These are phyloP conservation scores for Melopsittacus undulatus DNA, from an alignment of 2,797 vertebrate genomes.

Conservation along the genomic window DNA sequence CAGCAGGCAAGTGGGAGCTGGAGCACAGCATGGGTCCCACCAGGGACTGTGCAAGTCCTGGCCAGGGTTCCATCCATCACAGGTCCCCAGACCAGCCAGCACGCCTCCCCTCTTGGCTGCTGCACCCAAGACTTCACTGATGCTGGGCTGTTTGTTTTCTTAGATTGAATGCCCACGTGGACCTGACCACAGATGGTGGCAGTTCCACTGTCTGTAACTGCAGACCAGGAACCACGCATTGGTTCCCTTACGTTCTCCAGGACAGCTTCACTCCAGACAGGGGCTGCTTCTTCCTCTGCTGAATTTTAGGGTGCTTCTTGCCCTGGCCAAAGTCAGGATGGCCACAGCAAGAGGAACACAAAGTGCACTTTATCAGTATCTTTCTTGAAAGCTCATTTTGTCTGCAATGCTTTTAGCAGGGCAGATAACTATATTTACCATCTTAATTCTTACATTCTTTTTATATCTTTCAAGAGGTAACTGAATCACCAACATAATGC, in stretches of 20 bases:
- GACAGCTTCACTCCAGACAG: neutral
- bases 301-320: neutral
- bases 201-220: neutral
- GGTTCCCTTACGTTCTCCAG: neutral
- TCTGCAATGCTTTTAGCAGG: conserved; percentile 27
- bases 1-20: neutral
- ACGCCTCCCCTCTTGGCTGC: neutral
- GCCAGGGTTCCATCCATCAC: too few species aligned
- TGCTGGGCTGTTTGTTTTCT: neutral
- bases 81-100: neutral
- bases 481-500: neutral
- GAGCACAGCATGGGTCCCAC: neutral
- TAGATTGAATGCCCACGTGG: fast-evolving
- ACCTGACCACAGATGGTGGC: neutral
- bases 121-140: fast-evolving
- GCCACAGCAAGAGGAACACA: neutral
- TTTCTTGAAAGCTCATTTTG: conserved; percentile 5
- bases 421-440: conserved; percentile 19
- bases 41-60: fast-evolving
- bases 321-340: neutral
- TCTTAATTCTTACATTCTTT: conserved; percentile 44
- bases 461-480: conserved; percentile 22
- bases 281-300: neutral
- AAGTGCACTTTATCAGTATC: neutral
- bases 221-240: fast-evolving